A percentile compares a stretch with the other conserved stretches of the same genome.
These are phyloP conservation scores for Arrhopalites spinosus DNA, from an alignment of 2,888 invertebrate species.

Conservation along the genomic window DNA sequence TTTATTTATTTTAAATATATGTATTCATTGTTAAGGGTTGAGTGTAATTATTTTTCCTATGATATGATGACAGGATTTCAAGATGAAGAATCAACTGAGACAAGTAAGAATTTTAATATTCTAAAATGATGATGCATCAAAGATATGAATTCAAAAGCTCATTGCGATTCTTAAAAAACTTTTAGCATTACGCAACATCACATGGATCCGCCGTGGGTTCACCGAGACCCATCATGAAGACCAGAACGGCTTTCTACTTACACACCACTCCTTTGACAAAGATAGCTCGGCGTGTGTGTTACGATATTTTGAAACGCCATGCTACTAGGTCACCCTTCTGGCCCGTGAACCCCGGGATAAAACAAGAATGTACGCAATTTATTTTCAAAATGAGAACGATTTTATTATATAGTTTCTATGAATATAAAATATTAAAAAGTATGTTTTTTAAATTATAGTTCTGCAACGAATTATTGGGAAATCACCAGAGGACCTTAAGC, in stretches of 20 bases:
- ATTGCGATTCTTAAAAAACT: too few relatives aligned
- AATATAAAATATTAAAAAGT: too few relatives aligned
- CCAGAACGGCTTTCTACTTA: constrained; percentile 93
- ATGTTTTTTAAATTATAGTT: constrained; percentile 58
- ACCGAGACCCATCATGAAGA: constrained; percentile 94
- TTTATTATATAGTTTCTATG: too few relatives aligned
- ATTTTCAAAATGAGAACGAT: not conserved
- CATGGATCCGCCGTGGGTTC: constrained; percentile 78
- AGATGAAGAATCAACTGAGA: constrained; percentile 92
- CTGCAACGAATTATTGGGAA: constrained; percentile 66
- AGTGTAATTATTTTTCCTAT: not conserved
- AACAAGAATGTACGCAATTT: constrained; percentile 73
- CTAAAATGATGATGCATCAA: too few relatives aligned
- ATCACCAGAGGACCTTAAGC: constrained; percentile 65
- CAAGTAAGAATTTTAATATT: too few relatives aligned
- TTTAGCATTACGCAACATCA: constrained; percentile 92
- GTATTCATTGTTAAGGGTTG: constrained; percentile 5
- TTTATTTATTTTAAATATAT: not conserved
- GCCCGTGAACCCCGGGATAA: constrained; percentile 68
- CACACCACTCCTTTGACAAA: constrained; percentile 89
- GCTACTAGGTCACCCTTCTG: constrained; percentile 84
- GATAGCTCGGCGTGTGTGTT: constrained; percentile 83
- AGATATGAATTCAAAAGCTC: too few relatives aligned
- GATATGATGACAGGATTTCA: constrained; percentile 72
- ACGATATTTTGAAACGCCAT: constrained; percentile 80